Base-by-base conservation (phyloP, 1,140 invertebrate genomes). In the Pseudomyrmex flavicornis region DNA sequence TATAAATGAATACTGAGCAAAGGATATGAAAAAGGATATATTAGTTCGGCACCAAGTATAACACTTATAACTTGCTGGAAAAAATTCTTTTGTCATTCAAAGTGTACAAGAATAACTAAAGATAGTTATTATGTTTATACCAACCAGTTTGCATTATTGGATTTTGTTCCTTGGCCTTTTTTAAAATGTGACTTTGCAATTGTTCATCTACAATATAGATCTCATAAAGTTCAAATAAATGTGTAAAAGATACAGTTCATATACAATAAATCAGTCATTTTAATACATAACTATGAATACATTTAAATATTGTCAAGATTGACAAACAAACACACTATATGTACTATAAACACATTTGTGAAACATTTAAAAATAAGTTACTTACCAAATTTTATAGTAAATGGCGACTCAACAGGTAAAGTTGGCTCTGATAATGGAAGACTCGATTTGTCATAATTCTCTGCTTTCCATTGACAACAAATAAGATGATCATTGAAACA, bases 1-100 rank as follows among this genome's bases (percentile, higher is more conserved):
- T 75, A 66, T 69, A 54, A 85, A 35, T 35, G 48, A 59, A 73
- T 77, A 73, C 63, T 85, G 88, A 74, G 82, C 82, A 94, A 93
- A 93, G 90, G 89, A 94, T 92, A 94, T 93, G 63, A 91, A 90
- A 94, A 94, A 94, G 93, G 93, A 93, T 94, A 93, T 93, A 90
- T 88, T 80, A 85, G 86, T 87, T 89, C 90, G 91, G 88, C 90
- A 90, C 75, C 91, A 91, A 88, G 83, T 88, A 92, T 89, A 86
- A 91, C 59, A 91, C 74, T 92, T 83, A 92, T 85, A 91, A 91
- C 61, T 88, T 83, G 91, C 93, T 94, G 94, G 54, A 94, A 94
- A 94, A 92, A 93, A 94, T 88, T 63, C 85, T 61, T 83, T 52
- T 54, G 12, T 88, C 84, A 91, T 91, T 92, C 89, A 90, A 90